Evolutionary conservation across 2,888 invertebrate species (phyloP).

Genomic region (Ariolimax columbianus): DNA sequence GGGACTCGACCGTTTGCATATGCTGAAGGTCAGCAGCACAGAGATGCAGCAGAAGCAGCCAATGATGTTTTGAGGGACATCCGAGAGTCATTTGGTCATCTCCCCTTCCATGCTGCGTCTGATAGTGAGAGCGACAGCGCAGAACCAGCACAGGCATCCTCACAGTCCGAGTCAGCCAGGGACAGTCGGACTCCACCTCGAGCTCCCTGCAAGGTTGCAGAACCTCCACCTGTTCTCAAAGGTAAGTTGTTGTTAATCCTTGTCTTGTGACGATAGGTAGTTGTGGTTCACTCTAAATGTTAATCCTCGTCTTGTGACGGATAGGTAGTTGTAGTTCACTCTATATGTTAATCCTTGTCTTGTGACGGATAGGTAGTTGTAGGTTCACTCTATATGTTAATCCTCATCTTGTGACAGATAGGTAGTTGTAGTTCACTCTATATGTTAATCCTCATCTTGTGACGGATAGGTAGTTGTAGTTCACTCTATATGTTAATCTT

Average conservation of each 20-base stretch:
- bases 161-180: constrained; percentile 33
- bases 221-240: constrained; percentile 66
- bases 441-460: too few species aligned
- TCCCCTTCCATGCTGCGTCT: constrained; percentile 74
- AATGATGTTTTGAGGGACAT: constrained; percentile 76
- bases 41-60: constrained; percentile 76
- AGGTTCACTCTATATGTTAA: too few species aligned
- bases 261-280: too few species aligned
- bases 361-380: too few species aligned
- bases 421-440: too few species aligned
- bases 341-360: too few species aligned
- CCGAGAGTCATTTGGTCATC: constrained; percentile 74
- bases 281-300: too few species aligned
- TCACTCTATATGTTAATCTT: too few species aligned
- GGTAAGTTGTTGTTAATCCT: constrained; percentile 24
- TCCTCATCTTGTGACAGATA: too few species aligned
- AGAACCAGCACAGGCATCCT: constrained; percentile 38
- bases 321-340: too few species aligned
- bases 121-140: constrained; percentile 76
- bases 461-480: too few species aligned
- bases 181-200: constrained; percentile 60
- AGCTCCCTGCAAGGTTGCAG: constrained; percentile 69
- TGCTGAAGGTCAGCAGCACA: constrained; percentile 76
- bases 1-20: constrained; percentile 76
- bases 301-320: too few species aligned